Evolutionary conservation across 2,797 vertebrate genomes (phyloP).

Genomic region (Mormyrus hasselquistii): DNA sequence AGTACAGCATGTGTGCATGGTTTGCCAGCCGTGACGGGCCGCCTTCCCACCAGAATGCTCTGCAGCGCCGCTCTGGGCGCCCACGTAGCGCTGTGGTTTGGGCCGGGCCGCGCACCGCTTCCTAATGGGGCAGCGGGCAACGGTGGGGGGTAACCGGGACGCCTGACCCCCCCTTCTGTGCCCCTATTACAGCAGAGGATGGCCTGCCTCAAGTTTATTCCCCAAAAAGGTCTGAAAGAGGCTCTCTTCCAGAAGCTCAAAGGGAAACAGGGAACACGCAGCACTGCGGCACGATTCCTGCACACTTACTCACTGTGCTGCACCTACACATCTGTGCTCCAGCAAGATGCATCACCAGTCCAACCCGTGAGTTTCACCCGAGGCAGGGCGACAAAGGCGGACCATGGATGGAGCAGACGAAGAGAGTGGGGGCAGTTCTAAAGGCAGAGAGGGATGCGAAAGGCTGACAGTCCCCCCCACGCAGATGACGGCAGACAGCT

Average conservation of each 20-base stretch:
- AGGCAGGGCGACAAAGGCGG: neutral
- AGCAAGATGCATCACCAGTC: neutral
- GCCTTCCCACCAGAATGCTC: neutral
- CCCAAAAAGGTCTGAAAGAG: neutral
- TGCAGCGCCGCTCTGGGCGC: neutral
- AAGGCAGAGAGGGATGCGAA: neutral
- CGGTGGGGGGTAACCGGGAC: neutral
- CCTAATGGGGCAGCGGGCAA: neutral
- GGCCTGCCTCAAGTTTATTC: neutral
- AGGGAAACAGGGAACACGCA: neutral
- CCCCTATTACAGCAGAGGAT: neutral
- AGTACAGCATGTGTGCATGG: neutral
- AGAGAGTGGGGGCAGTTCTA: neutral
- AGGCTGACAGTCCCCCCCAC: neutral
- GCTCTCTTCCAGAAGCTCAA: neutral
- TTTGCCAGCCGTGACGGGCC: neutral
- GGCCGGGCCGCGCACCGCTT: neutral
- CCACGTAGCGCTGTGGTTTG: neutral
- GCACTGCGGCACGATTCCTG: neutral
- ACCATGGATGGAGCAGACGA: neutral
- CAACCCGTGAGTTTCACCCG: neutral
- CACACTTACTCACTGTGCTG: neutral
- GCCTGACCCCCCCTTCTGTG: neutral
- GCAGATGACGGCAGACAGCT: neutral
- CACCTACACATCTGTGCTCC: neutral